Percentiles rank a stretch among this genome's conserved stretches.
Conservation (phyloP, 2,888 invertebrate genomes). For the Tricholauxania praeusta region DNA sequence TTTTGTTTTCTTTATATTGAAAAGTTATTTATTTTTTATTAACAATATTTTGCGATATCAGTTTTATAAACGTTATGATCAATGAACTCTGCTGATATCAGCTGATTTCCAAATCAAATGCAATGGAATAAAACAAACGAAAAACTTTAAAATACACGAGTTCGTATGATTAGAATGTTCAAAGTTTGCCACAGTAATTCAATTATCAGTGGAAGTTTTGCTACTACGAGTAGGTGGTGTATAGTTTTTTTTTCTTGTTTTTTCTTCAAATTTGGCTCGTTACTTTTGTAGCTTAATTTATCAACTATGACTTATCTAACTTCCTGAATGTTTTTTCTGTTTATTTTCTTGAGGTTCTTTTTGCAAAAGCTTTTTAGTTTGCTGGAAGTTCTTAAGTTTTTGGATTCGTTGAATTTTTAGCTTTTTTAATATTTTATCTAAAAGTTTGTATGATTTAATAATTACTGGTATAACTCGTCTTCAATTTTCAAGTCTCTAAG, state of each 20-base stretch:
- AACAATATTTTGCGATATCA: not conserved
- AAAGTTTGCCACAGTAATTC: not conserved
- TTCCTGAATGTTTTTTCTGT: not conserved
- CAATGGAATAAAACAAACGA: not conserved
- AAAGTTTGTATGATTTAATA: not conserved
- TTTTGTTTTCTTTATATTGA: conserved; percentile 1
- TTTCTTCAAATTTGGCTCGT: not conserved
- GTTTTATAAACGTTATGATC: not conserved
- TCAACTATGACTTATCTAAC: not conserved
- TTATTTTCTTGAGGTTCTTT: not conserved
- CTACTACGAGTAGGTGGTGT: not conserved
- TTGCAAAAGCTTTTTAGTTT: not conserved
- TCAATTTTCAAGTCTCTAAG: not conserved
- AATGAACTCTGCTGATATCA: conserved; percentile 13
- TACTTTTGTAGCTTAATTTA: not conserved
- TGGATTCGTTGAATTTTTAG: not conserved
- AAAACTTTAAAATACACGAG: not conserved
- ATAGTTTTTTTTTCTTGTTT: not conserved
- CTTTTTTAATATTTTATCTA: not conserved
- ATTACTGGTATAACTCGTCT: not conserved
- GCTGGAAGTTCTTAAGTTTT: too few species aligned
- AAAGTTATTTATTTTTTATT: not conserved
- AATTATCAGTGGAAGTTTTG: not conserved
- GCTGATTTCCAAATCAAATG: conserved; percentile 1
- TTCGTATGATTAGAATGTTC: not conserved